phyloP scores from a whole-genome alignment of 2,113 vertebrate genomes.

The Calidris pugnax region DNA sequence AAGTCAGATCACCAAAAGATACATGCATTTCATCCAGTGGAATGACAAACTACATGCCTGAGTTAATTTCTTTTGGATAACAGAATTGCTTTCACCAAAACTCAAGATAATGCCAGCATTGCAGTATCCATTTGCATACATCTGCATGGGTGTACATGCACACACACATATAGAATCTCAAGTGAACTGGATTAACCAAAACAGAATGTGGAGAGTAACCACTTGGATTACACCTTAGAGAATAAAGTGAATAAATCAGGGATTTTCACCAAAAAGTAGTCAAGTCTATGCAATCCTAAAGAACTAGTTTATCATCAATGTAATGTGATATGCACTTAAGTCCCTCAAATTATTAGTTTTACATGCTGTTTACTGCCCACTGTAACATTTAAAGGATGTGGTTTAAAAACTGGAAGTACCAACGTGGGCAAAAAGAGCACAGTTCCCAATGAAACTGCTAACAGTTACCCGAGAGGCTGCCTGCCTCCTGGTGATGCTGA shows the following conservation, averaged over 20 bases:
- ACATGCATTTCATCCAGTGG: background rate
- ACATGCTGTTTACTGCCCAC: background rate
- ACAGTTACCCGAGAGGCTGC: background rate
- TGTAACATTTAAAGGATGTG: background rate
- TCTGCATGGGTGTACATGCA: no score
- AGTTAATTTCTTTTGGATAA: background rate
- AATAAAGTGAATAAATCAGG: background rate
- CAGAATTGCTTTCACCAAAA: background rate
- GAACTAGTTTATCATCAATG: background rate
- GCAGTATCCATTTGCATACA: rapidly evolving
- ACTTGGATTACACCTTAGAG: background rate
- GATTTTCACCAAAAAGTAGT: background rate
- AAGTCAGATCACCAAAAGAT: background rate
- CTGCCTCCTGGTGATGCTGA: background rate
- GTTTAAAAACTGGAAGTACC: background rate
- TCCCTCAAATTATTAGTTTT: background rate
- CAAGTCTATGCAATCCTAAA: background rate
- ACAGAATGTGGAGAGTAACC: background rate
- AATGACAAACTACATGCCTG: background rate
- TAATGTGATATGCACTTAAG: rapidly evolving
- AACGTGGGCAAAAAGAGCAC: background rate
- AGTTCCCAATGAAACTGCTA: background rate
- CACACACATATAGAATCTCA: background rate
- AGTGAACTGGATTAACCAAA: background rate
- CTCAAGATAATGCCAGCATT: background rate